Evolutionary conservation across 2,113 vertebrate species (phyloP).

Genomic region (Grammomys surdaster): DNA sequence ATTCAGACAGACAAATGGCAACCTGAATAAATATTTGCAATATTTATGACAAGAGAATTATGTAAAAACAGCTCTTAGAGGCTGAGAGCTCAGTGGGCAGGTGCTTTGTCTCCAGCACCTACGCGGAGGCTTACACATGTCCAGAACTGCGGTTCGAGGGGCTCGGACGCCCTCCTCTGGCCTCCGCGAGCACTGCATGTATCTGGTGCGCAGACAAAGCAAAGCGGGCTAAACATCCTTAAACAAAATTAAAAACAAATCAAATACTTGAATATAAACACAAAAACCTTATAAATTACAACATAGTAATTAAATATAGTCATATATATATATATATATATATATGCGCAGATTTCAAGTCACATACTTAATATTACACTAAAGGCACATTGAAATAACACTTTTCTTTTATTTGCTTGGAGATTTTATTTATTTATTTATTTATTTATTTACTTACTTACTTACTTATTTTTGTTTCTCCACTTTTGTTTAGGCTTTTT

Average conservation of each 20-base stretch:
- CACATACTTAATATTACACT: not conserved
- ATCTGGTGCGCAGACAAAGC: not conserved
- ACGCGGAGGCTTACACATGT: not conserved
- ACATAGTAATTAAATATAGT: not conserved
- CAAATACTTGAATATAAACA: constrained; percentile 23
- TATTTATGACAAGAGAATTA: not conserved
- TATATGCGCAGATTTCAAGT: not conserved
- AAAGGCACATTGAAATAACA: not conserved
- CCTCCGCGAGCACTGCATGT: too few relatives aligned
- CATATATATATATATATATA: not conserved
- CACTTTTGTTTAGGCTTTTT: not conserved
- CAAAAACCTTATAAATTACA: not conserved
- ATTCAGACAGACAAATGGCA: constrained; percentile 44
- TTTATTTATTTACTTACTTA: too few relatives aligned
- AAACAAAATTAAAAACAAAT: not conserved
- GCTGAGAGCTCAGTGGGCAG: too few relatives aligned
- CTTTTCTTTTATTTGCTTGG: not conserved
- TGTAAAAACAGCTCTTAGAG: not conserved
- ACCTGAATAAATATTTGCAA: not conserved
- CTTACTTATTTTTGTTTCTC: not conserved
- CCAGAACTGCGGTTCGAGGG: not conserved
- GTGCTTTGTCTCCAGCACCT: too few relatives aligned
- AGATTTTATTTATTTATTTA: not conserved
- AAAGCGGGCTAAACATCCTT: not conserved
- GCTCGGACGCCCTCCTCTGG: not conserved